Percentiles rank a stretch among this genome's conserved stretches.
phyloP scores from a whole-genome alignment of 35 echinoderm and acorn worm genomes.

The Patiria miniata region DNA sequence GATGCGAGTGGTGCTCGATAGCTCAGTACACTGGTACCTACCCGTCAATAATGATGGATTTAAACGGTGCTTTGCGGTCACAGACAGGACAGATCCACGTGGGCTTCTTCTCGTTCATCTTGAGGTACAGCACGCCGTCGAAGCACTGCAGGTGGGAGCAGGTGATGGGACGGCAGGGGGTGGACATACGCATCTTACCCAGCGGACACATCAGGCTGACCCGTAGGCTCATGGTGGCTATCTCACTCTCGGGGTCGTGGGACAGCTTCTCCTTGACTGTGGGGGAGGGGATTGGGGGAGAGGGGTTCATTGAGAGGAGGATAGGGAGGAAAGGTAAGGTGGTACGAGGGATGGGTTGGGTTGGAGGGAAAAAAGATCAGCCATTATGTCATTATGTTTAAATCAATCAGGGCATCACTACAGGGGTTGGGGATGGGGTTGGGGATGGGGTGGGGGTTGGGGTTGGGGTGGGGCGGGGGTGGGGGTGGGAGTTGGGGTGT shows the following conservation, averaged over 20 bases:
- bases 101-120: slow-evolving; percentile 99
- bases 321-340: background rate
- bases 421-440: too few species aligned
- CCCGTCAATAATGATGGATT: slow-evolving; percentile 92
- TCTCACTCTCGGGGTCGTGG: slow-evolving; percentile 97
- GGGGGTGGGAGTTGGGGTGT: too few species aligned
- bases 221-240: slow-evolving; percentile 90
- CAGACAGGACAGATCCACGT: slow-evolving; percentile 99
- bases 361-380: too few species aligned
- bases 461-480: too few species aligned
- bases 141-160: slow-evolving; percentile 98
- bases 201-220: slow-evolving; percentile 92
- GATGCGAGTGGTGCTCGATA: too few species aligned
- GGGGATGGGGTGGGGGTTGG: too few species aligned
- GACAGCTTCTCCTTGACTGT: slow-evolving; percentile 94
- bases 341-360: background rate
- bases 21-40: slow-evolving; percentile 18
- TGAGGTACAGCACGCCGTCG: slow-evolving; percentile 85
- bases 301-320: background rate
- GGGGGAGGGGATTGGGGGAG: background rate
- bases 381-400: too few species aligned
- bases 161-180: slow-evolving; percentile 77
- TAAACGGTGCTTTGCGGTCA: slow-evolving; percentile 97
- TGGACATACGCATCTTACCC: slow-evolving; percentile 92
- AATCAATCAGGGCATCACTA: too few species aligned